Percentiles rank a stretch among this genome's conserved stretches.
phyloP scores from a whole-genome alignment of 1,140 invertebrate genomes.

The Linepithema humile region DNA sequence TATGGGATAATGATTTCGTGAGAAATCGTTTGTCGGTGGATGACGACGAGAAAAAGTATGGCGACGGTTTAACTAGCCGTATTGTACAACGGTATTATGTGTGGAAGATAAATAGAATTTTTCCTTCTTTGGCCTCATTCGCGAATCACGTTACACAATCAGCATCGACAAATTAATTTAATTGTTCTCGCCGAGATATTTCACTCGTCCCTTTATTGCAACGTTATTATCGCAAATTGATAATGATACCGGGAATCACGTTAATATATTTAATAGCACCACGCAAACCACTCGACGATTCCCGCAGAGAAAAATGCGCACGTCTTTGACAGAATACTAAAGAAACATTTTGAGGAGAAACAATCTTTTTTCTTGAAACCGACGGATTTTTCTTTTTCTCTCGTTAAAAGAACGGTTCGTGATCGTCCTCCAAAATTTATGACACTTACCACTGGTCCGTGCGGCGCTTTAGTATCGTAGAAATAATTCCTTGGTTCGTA shows the following conservation, averaged over 20 bases:
- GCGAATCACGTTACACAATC: conserved; percentile 17
- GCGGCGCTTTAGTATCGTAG: neutral
- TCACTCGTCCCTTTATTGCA: conserved; percentile 1
- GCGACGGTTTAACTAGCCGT: neutral
- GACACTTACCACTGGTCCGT: conserved; percentile 14
- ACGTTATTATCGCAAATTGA: neutral
- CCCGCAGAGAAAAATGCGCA: neutral
- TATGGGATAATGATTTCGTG: conserved; percentile 3
- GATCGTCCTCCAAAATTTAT: conserved; percentile 34
- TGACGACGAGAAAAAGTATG: too few relatives aligned
- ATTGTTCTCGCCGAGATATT: conserved; percentile 5
- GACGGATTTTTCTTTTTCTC: neutral
- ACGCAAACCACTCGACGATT: neutral
- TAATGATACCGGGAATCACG: neutral
- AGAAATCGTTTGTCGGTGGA: neutral
- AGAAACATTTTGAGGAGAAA: conserved; percentile 2
- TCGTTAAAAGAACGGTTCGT: neutral
- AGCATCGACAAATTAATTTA: conserved; percentile 20
- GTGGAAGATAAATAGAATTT: conserved; percentile 9
- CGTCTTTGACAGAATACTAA: too few relatives aligned
- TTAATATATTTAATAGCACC: conserved; percentile 4
- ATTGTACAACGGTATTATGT: neutral
- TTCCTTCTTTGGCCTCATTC: neutral
- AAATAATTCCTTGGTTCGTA: conserved; percentile 17
- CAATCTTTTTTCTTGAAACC: neutral